Evolutionary conservation across 2,888 invertebrate species (phyloP).

Genomic region (Trichopoda pennipes): DNA sequence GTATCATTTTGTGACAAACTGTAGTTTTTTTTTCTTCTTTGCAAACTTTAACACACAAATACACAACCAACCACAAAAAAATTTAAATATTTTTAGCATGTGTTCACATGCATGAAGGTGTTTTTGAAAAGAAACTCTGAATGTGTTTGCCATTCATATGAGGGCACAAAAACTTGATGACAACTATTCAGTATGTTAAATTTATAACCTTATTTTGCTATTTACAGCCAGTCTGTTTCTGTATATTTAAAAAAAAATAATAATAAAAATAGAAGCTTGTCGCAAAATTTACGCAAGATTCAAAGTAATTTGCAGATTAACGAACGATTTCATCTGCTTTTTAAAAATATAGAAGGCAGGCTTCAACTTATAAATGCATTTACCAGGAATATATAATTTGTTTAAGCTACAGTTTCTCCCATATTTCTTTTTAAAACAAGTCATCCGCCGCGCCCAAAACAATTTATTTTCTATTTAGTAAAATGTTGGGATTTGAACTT

Average conservation of each 20-base stretch:
- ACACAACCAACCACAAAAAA: not conserved
- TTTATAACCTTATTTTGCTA: slow-evolving; percentile 57
- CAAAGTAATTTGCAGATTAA: too few species aligned
- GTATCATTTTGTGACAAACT: slow-evolving; percentile 47
- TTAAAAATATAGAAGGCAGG: too few species aligned
- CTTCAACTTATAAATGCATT: too few species aligned
- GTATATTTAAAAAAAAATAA: slow-evolving; percentile 9
- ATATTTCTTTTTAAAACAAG: too few species aligned
- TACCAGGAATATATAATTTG: too few species aligned
- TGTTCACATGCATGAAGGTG: slow-evolving; percentile 17
- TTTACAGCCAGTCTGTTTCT: slow-evolving; percentile 37
- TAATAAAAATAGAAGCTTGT: too few species aligned
- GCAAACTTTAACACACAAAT: not conserved
- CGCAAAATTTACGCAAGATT: too few species aligned
- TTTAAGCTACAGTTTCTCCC: too few species aligned
- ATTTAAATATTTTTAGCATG: slow-evolving; percentile 9
- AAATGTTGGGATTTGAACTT: too few species aligned
- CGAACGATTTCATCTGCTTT: too few species aligned
- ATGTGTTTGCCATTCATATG: not conserved
- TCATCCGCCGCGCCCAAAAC: too few species aligned
- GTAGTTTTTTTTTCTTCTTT: not conserved
- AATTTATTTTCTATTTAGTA: too few species aligned
- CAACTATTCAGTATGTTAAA: slow-evolving; percentile 48
- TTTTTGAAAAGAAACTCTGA: slow-evolving; percentile 26
- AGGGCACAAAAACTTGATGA: not conserved